A percentile compares a stretch with the other conserved stretches of the same genome.
Conservation (phyloP, 1,140 invertebrate species). For the Gryllus bimaculatus region DNA sequence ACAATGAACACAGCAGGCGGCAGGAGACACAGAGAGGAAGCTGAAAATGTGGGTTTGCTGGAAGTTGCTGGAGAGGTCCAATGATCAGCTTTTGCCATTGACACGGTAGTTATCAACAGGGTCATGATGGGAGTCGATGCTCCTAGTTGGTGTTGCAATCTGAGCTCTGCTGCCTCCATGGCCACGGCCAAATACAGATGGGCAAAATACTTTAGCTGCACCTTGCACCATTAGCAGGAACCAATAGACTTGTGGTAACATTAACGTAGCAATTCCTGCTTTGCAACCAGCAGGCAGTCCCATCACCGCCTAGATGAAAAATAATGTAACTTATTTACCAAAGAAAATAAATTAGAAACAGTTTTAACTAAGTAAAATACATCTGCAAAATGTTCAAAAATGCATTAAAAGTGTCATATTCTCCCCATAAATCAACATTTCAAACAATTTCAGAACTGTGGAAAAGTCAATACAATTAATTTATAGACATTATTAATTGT, state of each 20-base stretch:
- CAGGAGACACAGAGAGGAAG: not conserved
- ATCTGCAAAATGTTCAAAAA: not conserved
- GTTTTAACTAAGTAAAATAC: not conserved
- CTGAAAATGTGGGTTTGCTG: not conserved
- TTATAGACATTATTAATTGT: no score
- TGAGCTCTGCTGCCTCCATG: not conserved
- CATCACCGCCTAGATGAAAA: not conserved
- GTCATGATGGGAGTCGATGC: not conserved
- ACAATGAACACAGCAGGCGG: not conserved
- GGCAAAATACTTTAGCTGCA: constrained; percentile 18
- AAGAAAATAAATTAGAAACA: not conserved
- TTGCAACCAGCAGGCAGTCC: constrained; percentile 20
- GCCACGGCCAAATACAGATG: not conserved
- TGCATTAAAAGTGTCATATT: not conserved
- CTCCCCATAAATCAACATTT: no score
- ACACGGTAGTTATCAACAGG: not conserved
- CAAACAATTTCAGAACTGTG: no score
- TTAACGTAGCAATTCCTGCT: constrained; percentile 17
- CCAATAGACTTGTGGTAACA: constrained; percentile 25
- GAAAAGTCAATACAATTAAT: no score
- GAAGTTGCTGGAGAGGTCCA: not conserved
- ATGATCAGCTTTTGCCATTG: constrained; percentile 4
- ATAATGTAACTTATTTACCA: not conserved
- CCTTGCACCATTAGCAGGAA: constrained; percentile 22
- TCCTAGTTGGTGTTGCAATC: not conserved